Evolutionary conservation across 2,888 invertebrate genomes (phyloP).

Genomic region (Agonopterix heracliana): DNA sequence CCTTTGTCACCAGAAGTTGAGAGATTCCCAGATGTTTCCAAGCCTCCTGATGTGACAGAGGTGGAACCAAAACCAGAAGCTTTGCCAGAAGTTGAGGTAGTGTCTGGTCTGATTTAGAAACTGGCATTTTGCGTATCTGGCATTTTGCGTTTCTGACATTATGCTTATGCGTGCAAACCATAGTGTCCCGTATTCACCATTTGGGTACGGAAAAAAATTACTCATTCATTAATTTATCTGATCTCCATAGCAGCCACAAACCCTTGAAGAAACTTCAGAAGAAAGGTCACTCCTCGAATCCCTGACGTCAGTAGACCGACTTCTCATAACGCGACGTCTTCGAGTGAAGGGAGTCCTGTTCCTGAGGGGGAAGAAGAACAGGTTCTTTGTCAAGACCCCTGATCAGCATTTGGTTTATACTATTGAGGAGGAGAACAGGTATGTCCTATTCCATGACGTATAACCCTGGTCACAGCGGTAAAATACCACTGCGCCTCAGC

Average conservation of each 20-base stretch:
- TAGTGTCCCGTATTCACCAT: no score
- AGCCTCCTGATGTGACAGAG: constrained; percentile 5
- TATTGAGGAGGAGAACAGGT: constrained; percentile 54
- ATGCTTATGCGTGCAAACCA: no score
- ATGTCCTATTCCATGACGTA: constrained; percentile 1
- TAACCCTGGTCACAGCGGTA: no score
- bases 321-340: constrained; percentile 50
- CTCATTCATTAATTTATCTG: no score
- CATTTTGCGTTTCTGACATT: no score
- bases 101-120: no score
- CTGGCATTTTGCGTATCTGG: no score
- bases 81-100: no score
- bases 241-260: no score
- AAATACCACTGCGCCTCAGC: not conserved
- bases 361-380: constrained; percentile 52
- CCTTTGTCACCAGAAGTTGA: constrained; percentile 18
- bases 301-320: constrained; percentile 35
- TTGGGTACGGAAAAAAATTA: no score
- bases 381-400: constrained; percentile 42
- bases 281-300: constrained; percentile 27
- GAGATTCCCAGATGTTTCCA: constrained; percentile 20
- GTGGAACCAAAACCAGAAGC: not conserved
- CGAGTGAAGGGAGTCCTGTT: constrained; percentile 42
- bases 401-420: constrained; percentile 47
- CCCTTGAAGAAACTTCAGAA: not conserved